These are phyloP conservation scores for Littorina saxatilis DNA, from an alignment of 1,140 invertebrate species.

Conservation along the genomic window DNA sequence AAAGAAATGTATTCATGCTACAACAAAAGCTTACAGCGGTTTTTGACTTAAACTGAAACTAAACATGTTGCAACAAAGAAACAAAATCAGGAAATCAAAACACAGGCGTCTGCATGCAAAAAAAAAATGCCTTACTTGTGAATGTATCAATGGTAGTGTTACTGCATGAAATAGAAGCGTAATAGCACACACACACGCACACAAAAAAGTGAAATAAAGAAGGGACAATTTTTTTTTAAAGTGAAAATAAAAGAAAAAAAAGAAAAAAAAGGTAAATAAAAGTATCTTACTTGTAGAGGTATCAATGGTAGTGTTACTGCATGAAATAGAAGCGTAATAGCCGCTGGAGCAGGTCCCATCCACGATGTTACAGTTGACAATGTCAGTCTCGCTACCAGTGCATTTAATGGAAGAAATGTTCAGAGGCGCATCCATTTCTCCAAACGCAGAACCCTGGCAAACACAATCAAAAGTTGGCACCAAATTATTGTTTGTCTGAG, in stretches of 20 bases:
- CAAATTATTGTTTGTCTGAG: not conserved
- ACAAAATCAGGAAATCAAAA: no score
- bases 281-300: no score
- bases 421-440: constrained; percentile 43
- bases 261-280: constrained; percentile 13
- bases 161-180: constrained; percentile 57
- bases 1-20: no score
- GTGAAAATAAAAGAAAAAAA: constrained; percentile 13
- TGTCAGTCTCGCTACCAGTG: constrained; percentile 38
- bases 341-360: constrained; percentile 45
- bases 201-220: no score
- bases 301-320: constrained; percentile 47
- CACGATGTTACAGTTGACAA: constrained; percentile 42
- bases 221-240: not conserved
- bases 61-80: no score
- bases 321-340: constrained; percentile 55
- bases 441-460: constrained; percentile 47
- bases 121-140: no score
- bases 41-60: no score
- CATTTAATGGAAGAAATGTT: constrained; percentile 50
- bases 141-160: constrained; percentile 44
- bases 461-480: not conserved
- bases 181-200: constrained; percentile 22
- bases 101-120: no score
- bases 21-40: no score